A percentile compares a stretch with the other conserved stretches of the same genome.
Evolutionary conservation across 2,888 invertebrate genomes (phyloP).

Genomic region (Xylocampa areola): DNA sequence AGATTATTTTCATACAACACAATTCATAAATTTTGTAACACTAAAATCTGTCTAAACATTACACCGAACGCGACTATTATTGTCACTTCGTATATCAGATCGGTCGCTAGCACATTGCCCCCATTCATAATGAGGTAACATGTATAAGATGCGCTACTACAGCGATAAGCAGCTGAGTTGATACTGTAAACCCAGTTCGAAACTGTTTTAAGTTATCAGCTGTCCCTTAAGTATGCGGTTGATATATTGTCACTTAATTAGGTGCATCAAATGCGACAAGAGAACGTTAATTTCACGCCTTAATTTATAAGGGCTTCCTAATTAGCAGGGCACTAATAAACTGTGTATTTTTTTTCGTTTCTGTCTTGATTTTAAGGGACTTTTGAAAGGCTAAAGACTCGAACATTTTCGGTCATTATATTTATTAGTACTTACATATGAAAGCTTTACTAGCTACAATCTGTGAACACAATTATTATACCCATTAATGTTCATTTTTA

Average conservation of each 20-base stretch:
- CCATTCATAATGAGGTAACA: constrained; percentile 58
- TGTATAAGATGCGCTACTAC: constrained; percentile 34
- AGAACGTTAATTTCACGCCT: constrained; percentile 49
- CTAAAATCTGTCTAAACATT: constrained; percentile 46
- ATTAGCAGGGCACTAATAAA: constrained; percentile 40
- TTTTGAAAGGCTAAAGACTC: not conserved
- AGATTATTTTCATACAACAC: constrained; percentile 7
- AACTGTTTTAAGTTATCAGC: constrained; percentile 58
- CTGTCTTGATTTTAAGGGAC: constrained; percentile 1
- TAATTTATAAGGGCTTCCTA: constrained; percentile 48
- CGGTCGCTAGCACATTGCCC: constrained; percentile 51
- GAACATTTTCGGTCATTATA: constrained; percentile 1
- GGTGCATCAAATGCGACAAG: constrained; percentile 49
- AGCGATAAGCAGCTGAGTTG: constrained; percentile 53
- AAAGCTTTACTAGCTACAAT: not conserved
- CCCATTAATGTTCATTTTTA: too few species aligned
- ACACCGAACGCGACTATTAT: constrained; percentile 37
- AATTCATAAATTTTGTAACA: constrained; percentile 19
- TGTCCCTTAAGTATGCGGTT: constrained; percentile 47
- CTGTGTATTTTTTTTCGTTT: constrained; percentile 45
- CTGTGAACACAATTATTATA: too few species aligned
- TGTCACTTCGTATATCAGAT: constrained; percentile 42
- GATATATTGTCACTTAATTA: constrained; percentile 56
- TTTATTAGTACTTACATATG: constrained; percentile 1
- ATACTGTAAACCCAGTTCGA: constrained; percentile 49